Percentiles rank a stretch among this genome's conserved stretches.
phyloP scores from a whole-genome alignment of 2,113 vertebrate genomes.

The Rostratula benghalensis region DNA sequence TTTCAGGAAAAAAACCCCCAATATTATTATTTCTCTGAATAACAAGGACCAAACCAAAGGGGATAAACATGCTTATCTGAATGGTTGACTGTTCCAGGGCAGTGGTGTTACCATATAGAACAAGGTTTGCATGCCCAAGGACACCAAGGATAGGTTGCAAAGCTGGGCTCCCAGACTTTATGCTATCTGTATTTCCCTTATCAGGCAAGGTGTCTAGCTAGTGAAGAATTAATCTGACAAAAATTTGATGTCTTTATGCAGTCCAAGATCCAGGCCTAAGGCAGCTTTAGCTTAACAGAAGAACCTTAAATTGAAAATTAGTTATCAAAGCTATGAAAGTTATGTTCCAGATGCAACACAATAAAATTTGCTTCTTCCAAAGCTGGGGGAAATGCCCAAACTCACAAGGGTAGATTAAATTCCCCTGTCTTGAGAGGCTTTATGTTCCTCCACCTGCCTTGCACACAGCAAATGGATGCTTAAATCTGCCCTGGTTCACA shows the following conservation, averaged over 20 bases:
- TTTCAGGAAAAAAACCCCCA: background rate
- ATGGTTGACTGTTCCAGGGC: background rate
- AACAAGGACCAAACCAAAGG: background rate
- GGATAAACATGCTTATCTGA: background rate
- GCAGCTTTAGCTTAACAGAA: background rate
- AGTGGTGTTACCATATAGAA: background rate
- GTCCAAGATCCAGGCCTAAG: background rate
- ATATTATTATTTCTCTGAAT: background rate
- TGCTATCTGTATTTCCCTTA: background rate
- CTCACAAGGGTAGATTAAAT: background rate
- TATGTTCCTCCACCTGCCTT: background rate
- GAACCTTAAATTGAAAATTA: background rate
- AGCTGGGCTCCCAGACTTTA: background rate
- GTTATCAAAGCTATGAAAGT: background rate
- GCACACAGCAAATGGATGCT: background rate
- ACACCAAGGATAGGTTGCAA: background rate
- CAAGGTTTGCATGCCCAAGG: background rate
- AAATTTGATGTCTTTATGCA: background rate
- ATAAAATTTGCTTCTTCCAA: background rate
- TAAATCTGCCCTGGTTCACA: background rate
- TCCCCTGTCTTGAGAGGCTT: background rate
- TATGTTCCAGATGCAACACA: background rate
- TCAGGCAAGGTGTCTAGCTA: background rate
- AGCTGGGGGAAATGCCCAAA: background rate
- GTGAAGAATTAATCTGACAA: background rate